These are phyloP conservation scores for Noctua fimbriata DNA, from an alignment of 2,888 invertebrate species.

Conservation along the genomic window DNA sequence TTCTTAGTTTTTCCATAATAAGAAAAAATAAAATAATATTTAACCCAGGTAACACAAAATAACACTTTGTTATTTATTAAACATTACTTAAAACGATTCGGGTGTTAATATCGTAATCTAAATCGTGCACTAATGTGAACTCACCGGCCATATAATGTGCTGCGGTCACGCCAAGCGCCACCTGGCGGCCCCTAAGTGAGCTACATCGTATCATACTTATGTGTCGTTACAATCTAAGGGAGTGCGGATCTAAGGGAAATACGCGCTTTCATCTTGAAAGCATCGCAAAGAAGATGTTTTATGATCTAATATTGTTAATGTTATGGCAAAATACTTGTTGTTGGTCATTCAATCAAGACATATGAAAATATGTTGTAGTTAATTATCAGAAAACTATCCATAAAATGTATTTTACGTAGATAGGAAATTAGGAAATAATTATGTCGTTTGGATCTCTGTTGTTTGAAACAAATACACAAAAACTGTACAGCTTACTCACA, in stretches of 20 bases:
- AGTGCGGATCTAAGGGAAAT: constrained; percentile 17
- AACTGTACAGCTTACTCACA: background rate
- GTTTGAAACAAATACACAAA: background rate
- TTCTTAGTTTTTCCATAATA: background rate
- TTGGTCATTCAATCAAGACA: background rate
- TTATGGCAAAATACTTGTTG: background rate
- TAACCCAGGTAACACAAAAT: background rate
- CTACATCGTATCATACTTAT: background rate
- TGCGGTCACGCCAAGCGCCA: constrained; percentile 9
- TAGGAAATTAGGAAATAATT: background rate
- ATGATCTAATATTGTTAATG: constrained; percentile 5
- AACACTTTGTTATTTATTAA: background rate
- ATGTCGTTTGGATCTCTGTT: background rate
- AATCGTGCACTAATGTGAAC: constrained; percentile 7
- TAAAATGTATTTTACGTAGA: background rate
- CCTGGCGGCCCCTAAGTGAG: background rate
- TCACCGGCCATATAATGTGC: constrained; percentile 10
- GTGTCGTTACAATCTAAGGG: background rate
- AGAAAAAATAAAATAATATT: background rate
- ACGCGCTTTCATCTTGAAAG: constrained; percentile 6
- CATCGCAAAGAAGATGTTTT: constrained; percentile 17
- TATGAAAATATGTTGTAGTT: background rate
- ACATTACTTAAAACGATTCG: background rate
- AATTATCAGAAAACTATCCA: background rate
- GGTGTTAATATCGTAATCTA: constrained; percentile 5